Conservation (phyloP, 1,140 invertebrate genomes). For the Phocides pigmalion region DNA sequence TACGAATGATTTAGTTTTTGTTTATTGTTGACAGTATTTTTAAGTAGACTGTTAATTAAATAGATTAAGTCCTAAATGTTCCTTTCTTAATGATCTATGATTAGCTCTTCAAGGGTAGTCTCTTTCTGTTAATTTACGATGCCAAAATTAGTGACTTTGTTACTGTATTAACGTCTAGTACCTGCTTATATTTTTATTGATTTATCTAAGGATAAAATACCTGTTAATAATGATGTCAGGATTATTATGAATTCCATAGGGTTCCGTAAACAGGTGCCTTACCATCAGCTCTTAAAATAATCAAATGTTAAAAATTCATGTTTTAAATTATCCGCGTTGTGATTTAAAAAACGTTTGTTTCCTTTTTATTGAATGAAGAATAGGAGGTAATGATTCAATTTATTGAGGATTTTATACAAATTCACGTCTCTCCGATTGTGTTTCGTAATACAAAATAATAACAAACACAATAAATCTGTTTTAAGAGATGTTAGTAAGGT, state of each 20-base stretch:
- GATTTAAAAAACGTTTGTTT: too few relatives aligned
- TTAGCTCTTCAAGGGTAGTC: background rate
- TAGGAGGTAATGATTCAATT: too few relatives aligned
- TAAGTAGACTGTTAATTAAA: conserved; percentile 4
- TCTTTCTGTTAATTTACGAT: conserved; percentile 3
- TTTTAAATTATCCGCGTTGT: too few relatives aligned
- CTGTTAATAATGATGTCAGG: background rate
- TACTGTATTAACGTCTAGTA: conserved; percentile 5
- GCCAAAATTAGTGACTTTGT: conserved; percentile 19
- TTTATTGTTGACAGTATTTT: conserved; percentile 2
- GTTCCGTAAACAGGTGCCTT: background rate
- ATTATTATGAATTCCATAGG: background rate
- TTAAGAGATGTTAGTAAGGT: too few relatives aligned
- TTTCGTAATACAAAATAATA: background rate
- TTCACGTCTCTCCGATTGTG: too few relatives aligned
- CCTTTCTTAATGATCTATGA: conserved; percentile 11
- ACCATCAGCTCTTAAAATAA: too few relatives aligned
- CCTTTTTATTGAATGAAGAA: too few relatives aligned
- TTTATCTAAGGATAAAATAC: conserved; percentile 1
- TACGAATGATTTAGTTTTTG: conserved; percentile 3
- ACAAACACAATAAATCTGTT: background rate
- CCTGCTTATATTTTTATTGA: conserved; percentile 16
- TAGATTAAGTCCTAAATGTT: conserved; percentile 26
- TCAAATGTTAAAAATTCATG: too few relatives aligned
- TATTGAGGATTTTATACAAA: too few relatives aligned